Conservation (phyloP, 2,797 vertebrate genomes). For the Crenichthys baileyi region DNA sequence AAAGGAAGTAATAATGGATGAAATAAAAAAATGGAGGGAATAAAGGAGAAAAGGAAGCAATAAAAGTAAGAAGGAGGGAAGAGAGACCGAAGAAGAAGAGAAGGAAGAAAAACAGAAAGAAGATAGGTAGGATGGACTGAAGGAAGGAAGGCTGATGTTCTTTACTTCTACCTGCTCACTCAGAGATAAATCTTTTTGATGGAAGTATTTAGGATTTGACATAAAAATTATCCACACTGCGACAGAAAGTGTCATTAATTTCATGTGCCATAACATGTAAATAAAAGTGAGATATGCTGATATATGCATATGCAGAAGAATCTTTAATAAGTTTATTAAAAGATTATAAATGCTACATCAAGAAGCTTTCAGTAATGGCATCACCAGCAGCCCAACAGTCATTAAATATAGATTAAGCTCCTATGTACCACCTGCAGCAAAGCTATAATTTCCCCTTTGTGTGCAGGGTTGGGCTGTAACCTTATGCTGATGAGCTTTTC, state of each 20-base stretch:
- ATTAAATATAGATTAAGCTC: conserved; percentile 21
- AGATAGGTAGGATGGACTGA: neutral
- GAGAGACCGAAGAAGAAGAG: neutral
- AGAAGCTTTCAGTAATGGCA: conserved; percentile 1
- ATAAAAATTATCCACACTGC: neutral
- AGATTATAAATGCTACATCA: neutral
- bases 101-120: neutral
- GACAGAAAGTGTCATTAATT: neutral
- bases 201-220: neutral
- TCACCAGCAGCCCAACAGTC: conserved; percentile 16
- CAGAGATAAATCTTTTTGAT: neutral
- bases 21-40: neutral
- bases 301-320: neutral
- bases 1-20: neutral
- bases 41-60: no score
- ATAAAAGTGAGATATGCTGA: neutral
- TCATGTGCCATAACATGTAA: neutral
- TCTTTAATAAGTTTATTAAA: neutral
- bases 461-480: neutral
- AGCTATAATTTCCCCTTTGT: neutral
- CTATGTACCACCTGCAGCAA: neutral
- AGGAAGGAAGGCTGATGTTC: neutral
- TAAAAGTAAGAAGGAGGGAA: neutral
- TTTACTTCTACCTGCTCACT: neutral
- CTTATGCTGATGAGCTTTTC: conserved; percentile 9